Base-by-base conservation (phyloP, 2,888 invertebrate genomes). In the Sinohyriopsis cumingii region DNA sequence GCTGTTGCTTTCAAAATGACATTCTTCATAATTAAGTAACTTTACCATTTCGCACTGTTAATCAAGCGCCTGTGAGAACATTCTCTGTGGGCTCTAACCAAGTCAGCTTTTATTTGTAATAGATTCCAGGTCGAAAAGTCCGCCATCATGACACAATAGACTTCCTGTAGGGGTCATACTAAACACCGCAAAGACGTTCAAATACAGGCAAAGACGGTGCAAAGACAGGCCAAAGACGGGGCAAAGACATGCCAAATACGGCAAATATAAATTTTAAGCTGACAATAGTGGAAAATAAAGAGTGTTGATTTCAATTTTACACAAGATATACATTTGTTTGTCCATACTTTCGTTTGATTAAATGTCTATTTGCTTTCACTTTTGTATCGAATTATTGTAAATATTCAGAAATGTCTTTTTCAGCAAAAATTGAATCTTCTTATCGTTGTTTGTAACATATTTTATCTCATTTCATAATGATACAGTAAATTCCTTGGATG, bases 11-110 rank as follows among this genome's bases (percentile, higher is more conserved):
- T 45, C 15, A 45, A 15, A 45, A 45, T 15, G 45, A 45, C 9
- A 15, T 45, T 45, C 45, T 45, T 45, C 12, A 45, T 45, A 45
- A 12, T 45, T 45, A 45, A 45, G 12, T 45, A 45, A 45, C 45
- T 22, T 24, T 67, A 91, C 96, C 96, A 96, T 92, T 96, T 96
- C 25, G 94, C 94, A 76, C 94, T 94, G 85, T 96, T 94, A 76
- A 93, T 90, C 65, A 97, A 91, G 55, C 96, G 95, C 67, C 96
- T 93, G 84, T 94, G 93, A 25, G 93, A 93, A 89, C 96, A 95
- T 91, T 95, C 95, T 54, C 90, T 89, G 77, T 94, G 93, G 15
- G 93, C 94, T 75, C 90, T 89, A 33, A 93, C 90, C 76, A 95
- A 89, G 85, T 94, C 94, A 55, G 89, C 87, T 88, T 95, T 94